Base-by-base conservation (phyloP, 2,797 vertebrate genomes). In the Premnoplex brunnescens region DNA sequence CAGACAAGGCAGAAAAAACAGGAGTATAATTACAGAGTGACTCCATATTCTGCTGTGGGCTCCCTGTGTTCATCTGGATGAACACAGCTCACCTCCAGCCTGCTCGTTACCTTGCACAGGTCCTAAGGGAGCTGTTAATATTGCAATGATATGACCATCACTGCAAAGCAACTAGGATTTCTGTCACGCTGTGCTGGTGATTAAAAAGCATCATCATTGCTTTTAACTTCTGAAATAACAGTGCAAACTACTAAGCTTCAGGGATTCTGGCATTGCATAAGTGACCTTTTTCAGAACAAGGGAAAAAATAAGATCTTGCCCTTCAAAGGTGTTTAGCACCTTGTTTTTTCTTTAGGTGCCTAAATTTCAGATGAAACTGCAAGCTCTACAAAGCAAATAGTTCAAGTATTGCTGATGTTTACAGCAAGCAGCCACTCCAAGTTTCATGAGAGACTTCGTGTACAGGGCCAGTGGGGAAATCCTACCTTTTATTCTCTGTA, bases 191-290 rank as follows among this genome's bases (percentile, higher is more conserved):
- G 12, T 67, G 73, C 58, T 66, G 44, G 18, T 86, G 66, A 88
- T 92, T 81, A 88, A 88, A 95, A 92, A 80, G 66, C 74, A 91
- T 14, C 21, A 8, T 48, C 78, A 73, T 4, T 60, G 63, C 89
- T 90, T 95, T 92, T 78, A 91, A 88, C 48, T 93, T 75, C 85
- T 88, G 88, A 88, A 96, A 88, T 69, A 73, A 69, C 72, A 69
- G 59, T 24, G 67, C 17, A 24, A 91, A 91, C 12, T 18, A 58
- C 46, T 59, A 52, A 88, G 51, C 67, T 67, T 63, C 41, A 66
- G 76, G 52, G 54, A 76, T 88, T 54, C 76, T 71, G 55, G 67
- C 63, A 52, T 69, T 84, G 73, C 69, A 52, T 67, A 86, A 93
- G 67, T 13, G 12, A 66, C 52, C 21, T n/a, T 88, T 85, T 89